Evolutionary conservation across 2,113 vertebrate genomes (phyloP).

Genomic region (Barnardius zonarius): DNA sequence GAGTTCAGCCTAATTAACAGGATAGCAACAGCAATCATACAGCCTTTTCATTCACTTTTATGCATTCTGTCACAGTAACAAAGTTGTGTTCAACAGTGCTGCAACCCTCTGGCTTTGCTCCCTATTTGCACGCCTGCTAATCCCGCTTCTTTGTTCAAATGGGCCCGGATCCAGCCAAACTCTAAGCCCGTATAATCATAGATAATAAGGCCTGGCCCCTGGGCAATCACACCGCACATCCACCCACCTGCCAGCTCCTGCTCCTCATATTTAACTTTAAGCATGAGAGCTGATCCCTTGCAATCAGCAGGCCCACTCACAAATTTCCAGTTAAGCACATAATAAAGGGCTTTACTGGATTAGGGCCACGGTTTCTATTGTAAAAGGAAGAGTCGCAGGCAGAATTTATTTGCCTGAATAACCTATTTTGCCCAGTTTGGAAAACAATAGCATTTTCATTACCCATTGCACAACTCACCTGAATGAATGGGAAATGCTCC

Average conservation of each 20-base stretch:
- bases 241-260: constrained; percentile 1
- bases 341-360: constrained; percentile 1
- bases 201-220: not conserved
- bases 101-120: constrained; percentile 29
- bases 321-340: not conserved
- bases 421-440: not conserved
- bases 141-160: not conserved
- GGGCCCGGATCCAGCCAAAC: not conserved
- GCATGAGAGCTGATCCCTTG: not conserved
- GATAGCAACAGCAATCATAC: constrained; percentile 55
- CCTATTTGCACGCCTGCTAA: constrained; percentile 25
- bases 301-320: not conserved
- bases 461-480: constrained; percentile 6
- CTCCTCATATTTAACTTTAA: not conserved
- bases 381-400: not conserved
- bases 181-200: not conserved
- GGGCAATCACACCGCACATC: not conserved
- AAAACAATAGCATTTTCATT: not conserved
- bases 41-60: constrained; percentile 52
- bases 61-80: constrained; percentile 40
- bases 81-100: not conserved
- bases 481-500: not conserved
- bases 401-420: not conserved
- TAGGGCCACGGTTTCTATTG: not conserved
- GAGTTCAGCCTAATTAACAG: constrained; percentile 64